Conservation (phyloP, 2,888 invertebrate species). For the Ochlodes sylvanus region DNA sequence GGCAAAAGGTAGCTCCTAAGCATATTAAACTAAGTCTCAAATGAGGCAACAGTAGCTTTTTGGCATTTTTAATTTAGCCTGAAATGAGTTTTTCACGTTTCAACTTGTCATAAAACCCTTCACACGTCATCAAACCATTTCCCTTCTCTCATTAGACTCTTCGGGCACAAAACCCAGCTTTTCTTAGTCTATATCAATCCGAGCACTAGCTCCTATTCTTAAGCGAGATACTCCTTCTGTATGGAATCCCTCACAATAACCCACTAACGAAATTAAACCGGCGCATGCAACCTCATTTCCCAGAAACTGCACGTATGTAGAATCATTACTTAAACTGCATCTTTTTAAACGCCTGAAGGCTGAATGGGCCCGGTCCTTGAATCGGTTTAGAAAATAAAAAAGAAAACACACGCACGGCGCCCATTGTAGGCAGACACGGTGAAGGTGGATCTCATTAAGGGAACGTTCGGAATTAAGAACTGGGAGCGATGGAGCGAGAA, state of each 20-base stretch:
- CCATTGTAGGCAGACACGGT: slow-evolving; percentile 78
- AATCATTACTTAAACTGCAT: slow-evolving; percentile 81
- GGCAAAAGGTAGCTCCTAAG: too few species aligned
- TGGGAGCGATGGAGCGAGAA: slow-evolving; percentile 74
- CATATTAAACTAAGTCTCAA: too few species aligned
- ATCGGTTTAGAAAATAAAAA: slow-evolving; percentile 61
- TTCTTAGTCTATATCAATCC: background rate
- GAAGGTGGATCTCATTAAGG: slow-evolving; percentile 82
- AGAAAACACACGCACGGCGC: slow-evolving; percentile 76
- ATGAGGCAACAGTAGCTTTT: too few species aligned
- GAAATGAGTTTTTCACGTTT: too few species aligned
- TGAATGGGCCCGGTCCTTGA: slow-evolving; percentile 75
- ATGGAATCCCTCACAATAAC: slow-evolving; percentile 50
- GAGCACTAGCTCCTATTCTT: slow-evolving; percentile 5
- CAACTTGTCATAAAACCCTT: too few species aligned
- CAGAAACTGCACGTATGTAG: slow-evolving; percentile 54
- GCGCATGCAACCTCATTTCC: slow-evolving; percentile 52
- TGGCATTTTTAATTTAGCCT: too few species aligned
- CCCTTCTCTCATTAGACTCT: background rate
- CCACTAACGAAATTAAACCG: slow-evolving; percentile 66
- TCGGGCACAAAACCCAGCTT: background rate
- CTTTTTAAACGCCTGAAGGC: slow-evolving; percentile 74
- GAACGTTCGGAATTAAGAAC: slow-evolving; percentile 77
- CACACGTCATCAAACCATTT: too few species aligned
- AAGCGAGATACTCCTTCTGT: slow-evolving; percentile 5